Percentiles rank a stretch among this genome's conserved stretches.
Evolutionary conservation across 1,140 invertebrate species (phyloP).

Genomic region (Drosophila elegans): DNA sequence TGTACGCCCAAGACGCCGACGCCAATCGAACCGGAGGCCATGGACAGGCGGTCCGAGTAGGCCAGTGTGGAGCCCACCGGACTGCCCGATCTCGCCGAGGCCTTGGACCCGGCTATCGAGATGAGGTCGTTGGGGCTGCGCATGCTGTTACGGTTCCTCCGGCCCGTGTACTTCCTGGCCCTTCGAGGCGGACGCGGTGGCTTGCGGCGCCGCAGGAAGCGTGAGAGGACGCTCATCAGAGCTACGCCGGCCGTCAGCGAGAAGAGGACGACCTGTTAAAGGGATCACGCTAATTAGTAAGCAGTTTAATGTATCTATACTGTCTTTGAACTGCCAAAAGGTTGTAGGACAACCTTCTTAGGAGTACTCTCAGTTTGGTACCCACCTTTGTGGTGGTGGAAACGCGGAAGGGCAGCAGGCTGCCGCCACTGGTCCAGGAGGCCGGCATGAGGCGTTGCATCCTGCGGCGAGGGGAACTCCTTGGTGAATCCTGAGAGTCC

Average conservation of each 20-base stretch:
- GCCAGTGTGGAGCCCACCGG: slow-evolving; percentile 85
- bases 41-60: slow-evolving; percentile 87
- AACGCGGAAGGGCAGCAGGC: slow-evolving; percentile 59
- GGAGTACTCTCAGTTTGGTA: not conserved
- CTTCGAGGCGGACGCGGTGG: slow-evolving; percentile 85
- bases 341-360: no score
- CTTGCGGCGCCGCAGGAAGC: slow-evolving; percentile 87
- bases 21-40: slow-evolving; percentile 87
- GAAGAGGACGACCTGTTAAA: slow-evolving; percentile 84
- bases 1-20: slow-evolving; percentile 65
- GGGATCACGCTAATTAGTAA: not conserved
- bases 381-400: slow-evolving; percentile 75
- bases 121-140: slow-evolving; percentile 88
- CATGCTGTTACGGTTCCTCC: slow-evolving; percentile 86
- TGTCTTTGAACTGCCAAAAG: no score
- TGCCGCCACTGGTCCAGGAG: slow-evolving; percentile 40
- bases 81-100: slow-evolving; percentile 86
- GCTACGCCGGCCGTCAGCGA: slow-evolving; percentile 86
- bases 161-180: slow-evolving; percentile 86
- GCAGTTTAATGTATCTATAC: not conserved
- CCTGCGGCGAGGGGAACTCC: not conserved
- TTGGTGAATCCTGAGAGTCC: slow-evolving; percentile 12
- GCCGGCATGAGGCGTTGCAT: slow-evolving; percentile 66
- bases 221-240: slow-evolving; percentile 87
- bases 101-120: slow-evolving; percentile 86